Percentiles rank a stretch among this genome's conserved stretches.
Evolutionary conservation across 2,797 vertebrate genomes (phyloP).

Genomic region (Tamandua tetradactyla): DNA sequence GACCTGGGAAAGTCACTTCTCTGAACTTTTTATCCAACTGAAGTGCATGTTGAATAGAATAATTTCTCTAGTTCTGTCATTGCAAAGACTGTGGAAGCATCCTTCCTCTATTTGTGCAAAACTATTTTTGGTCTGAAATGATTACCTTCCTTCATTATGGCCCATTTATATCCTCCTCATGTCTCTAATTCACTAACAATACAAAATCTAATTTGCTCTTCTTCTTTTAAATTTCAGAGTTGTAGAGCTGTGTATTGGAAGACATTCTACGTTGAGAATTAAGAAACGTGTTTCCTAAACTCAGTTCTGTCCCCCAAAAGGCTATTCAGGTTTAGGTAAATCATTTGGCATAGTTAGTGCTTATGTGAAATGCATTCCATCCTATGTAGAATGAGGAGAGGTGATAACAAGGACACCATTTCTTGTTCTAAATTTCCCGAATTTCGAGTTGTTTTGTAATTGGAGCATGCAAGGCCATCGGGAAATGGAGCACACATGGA

Average conservation of each 20-base stretch:
- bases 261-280: background rate
- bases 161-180: background rate
- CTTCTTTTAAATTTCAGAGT: conserved; percentile 23
- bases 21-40: background rate
- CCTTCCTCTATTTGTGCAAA: background rate
- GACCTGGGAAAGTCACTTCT: background rate
- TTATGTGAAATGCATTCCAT: background rate
- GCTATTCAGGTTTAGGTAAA: background rate
- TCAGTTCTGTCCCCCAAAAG: background rate
- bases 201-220: background rate
- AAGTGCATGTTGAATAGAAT: background rate
- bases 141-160: background rate
- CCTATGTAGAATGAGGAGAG: background rate
- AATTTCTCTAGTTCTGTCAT: background rate
- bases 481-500: background rate
- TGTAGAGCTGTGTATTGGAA: background rate
- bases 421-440: background rate
- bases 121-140: background rate
- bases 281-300: background rate
- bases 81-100: background rate
- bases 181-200: background rate
- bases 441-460: conserved; percentile 10
- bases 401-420: background rate
- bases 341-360: background rate
- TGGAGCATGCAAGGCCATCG: background rate